Conservation (phyloP, 1,140 invertebrate genomes). For the Coenobita brevimanus region DNA sequence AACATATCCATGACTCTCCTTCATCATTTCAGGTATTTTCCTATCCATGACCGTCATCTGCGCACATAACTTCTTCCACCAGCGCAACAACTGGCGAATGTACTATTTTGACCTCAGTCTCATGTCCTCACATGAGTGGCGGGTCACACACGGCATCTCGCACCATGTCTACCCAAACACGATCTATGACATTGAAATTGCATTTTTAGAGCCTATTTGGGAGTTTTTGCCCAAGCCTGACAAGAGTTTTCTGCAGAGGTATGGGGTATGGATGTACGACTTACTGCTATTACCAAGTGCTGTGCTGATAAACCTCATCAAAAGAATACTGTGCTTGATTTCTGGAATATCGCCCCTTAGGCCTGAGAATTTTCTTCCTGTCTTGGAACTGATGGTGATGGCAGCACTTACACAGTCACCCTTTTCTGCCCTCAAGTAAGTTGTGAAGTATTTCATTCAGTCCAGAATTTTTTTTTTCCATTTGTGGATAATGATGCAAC, state of each 20-base stretch:
- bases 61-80: slow-evolving; percentile 89
- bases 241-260: slow-evolving; percentile 74
- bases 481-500: too few relatives aligned
- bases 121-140: slow-evolving; percentile 81
- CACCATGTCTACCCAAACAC: slow-evolving; percentile 89
- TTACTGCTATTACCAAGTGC: slow-evolving; percentile 76
- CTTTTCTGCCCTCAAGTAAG: not conserved
- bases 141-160: slow-evolving; percentile 84
- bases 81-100: slow-evolving; percentile 86
- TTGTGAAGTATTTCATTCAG: not conserved
- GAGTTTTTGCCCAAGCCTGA: slow-evolving; percentile 78
- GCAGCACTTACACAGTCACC: not conserved
- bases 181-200: slow-evolving; percentile 81
- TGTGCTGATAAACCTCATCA: slow-evolving; percentile 73
- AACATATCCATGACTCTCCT: not conserved
- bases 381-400: slow-evolving; percentile 3
- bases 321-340: slow-evolving; percentile 56
- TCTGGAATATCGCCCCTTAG: slow-evolving; percentile 8
- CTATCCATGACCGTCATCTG: slow-evolving; percentile 71
- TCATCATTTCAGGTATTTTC: slow-evolving; percentile 29
- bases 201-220: slow-evolving; percentile 80
- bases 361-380: slow-evolving; percentile 17
- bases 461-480: not conserved
- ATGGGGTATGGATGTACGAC: slow-evolving; percentile 75
- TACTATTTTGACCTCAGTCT: slow-evolving; percentile 84